Base-by-base conservation (phyloP, 2,888 invertebrate genomes). In the Drosophila atripex region DNA sequence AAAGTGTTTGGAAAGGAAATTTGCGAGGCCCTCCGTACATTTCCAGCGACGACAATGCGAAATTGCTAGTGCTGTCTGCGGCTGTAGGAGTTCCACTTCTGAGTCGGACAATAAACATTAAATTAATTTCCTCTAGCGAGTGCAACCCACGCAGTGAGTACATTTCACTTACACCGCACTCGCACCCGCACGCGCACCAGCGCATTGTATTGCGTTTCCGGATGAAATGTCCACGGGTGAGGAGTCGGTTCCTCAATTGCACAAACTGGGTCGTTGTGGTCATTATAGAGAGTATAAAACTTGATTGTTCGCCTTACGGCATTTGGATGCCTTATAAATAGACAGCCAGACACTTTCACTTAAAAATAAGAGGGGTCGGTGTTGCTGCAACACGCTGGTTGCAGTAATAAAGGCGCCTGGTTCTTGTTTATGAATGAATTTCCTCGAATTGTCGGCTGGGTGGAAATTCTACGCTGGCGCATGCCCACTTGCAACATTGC, bases 391-490 rank as follows among this genome's bases (percentile, higher is more conserved):
- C 79, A 76, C 57, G 49, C 50, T 39, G 32, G 49, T 30, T 63
- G 65, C 65, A 73, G 61, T 61, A 61, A 72, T 57, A 53, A 58
- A 38, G 59, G 71, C 76, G 78, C 70, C 59, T 3, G 69, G 68
- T 66, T 54, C 47, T 57, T n/a, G 71, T 85, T 83, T 82, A 83
- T 83, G 82, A 83, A 83, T 82, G 82, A 82, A 82, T 68, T 25
- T 35, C 30, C n/a, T 6, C 23, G 8, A 41, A 38, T 14, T 51
- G 39, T 51, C 70, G 66, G 74, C 74, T 74, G 70, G 39, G 57
- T 12, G 46, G 21, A 23, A 25, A 25, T 46, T 50, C 50, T 35
- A 50, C 49, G 35, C 35, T 25, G 76, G 56, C 78, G 85, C 82
- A 83, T 79, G 82, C 79, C 52, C 55, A 57, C 41, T 79, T n/a